Evolutionary conservation across 2,888 invertebrate genomes (phyloP).

Genomic region (Drosophila pegasa): DNA sequence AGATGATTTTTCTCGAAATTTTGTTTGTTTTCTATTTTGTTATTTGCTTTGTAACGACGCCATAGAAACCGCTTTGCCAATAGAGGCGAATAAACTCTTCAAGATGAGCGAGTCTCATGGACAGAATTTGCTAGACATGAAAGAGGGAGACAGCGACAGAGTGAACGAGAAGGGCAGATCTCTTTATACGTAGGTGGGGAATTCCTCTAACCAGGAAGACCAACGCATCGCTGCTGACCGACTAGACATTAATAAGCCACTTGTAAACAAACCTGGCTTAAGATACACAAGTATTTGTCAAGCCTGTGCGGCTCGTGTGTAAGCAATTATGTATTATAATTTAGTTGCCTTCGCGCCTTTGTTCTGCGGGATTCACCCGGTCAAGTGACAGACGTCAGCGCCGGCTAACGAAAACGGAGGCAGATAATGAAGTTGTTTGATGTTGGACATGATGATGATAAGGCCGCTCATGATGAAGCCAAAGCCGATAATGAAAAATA

Average conservation of each 20-base stretch:
- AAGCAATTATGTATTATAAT: conserved; percentile 35
- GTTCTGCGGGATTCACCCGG: conserved; percentile 62
- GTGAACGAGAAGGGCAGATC: background rate
- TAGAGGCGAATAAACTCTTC: conserved; percentile 76
- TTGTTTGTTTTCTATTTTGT: conserved; percentile 24
- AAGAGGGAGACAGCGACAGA: too few species aligned
- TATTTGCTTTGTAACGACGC: conserved; percentile 56
- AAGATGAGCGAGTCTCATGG: conserved; percentile 68
- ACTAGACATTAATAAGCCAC: conserved; percentile 5
- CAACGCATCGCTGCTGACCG: background rate
- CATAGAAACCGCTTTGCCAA: conserved; percentile 63
- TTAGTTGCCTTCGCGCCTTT: conserved; percentile 16
- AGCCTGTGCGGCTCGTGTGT: conserved; percentile 4
- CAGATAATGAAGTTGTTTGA: conserved; percentile 30
- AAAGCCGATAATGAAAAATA: conserved; percentile 58
- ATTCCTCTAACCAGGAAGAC: conserved; percentile 49
- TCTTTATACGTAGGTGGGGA: conserved; percentile 15
- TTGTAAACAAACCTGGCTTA: conserved; percentile 13
- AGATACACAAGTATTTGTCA: conserved; percentile 13
- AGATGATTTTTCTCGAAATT: conserved; percentile 19
- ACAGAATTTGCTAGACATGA: conserved; percentile 37
- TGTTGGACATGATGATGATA: conserved; percentile 8
- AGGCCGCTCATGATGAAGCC: conserved; percentile 5
- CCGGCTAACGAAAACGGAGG: conserved; percentile 17
- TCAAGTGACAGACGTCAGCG: conserved; percentile 37